Conservation (phyloP, 2,888 invertebrate species). For the Pyralis farinalis region DNA sequence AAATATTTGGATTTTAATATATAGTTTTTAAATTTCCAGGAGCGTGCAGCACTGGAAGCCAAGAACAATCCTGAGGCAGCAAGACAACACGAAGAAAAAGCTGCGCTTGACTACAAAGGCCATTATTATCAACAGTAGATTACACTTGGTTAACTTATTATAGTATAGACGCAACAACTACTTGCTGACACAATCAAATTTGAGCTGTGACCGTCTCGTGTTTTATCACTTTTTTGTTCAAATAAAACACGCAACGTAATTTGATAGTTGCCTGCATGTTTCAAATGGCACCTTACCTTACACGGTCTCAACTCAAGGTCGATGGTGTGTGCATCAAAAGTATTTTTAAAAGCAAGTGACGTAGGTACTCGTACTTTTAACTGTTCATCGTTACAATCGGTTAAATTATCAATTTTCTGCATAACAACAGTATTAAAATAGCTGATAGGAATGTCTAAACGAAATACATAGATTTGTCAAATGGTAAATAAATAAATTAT, state of each 20-base stretch:
- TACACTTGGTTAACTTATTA: constrained; percentile 4
- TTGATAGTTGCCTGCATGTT: constrained; percentile 2
- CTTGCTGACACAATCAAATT: constrained; percentile 4
- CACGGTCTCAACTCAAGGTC: constrained; percentile 5
- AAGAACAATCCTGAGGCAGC: constrained; percentile 76
- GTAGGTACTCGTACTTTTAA: constrained; percentile 6
- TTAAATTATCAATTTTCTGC: background rate
- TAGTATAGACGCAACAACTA: background rate
- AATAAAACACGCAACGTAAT: constrained; percentile 1
- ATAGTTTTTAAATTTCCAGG: constrained; percentile 64
- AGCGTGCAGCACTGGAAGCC: constrained; percentile 78
- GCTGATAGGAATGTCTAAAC: background rate
- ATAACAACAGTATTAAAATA: constrained; percentile 2
- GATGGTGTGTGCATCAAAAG: constrained; percentile 6
- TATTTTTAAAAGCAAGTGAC: constrained; percentile 4
- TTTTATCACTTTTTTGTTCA: constrained; percentile 8
- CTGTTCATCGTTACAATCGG: background rate
- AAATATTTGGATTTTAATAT: background rate
- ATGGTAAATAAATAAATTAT: too few species aligned
- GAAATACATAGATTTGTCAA: too few species aligned
- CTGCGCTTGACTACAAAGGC: constrained; percentile 83
- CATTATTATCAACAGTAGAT: constrained; percentile 79
- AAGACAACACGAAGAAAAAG: constrained; percentile 59
- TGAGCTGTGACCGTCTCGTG: constrained; percentile 5
- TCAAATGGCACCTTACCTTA: constrained; percentile 1